Conservation (phyloP, 2,113 vertebrate genomes). For the Thryonomys swinderianus region DNA sequence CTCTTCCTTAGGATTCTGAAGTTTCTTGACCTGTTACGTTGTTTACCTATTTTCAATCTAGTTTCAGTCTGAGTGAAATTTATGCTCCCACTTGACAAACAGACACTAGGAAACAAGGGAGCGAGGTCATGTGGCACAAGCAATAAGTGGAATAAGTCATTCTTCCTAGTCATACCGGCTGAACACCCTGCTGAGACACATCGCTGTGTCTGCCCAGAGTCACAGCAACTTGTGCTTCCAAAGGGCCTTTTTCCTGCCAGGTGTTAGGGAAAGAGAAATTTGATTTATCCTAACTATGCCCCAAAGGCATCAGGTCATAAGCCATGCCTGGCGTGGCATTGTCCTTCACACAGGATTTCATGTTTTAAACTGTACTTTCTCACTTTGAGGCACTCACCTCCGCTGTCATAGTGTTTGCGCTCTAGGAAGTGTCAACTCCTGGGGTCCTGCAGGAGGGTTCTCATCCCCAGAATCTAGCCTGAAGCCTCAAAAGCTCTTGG, state of each 20-base stretch:
- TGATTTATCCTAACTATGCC: neutral
- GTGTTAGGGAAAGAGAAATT: conserved; percentile 1
- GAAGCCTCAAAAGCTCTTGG: neutral
- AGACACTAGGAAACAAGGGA: neutral
- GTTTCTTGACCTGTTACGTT: neutral
- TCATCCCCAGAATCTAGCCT: neutral
- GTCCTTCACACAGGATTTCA: neutral
- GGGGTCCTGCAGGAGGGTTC: neutral
- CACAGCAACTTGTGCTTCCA: neutral
- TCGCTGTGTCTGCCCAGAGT: neutral
- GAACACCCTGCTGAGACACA: neutral
- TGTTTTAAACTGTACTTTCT: neutral
- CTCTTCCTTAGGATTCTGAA: neutral
- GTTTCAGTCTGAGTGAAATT: neutral
- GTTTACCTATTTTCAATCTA: neutral
- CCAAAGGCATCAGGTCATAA: neutral
- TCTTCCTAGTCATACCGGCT: neutral
- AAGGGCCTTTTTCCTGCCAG: neutral
- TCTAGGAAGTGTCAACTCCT: neutral
- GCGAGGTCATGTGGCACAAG: neutral
- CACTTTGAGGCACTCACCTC: neutral
- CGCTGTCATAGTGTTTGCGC: neutral
- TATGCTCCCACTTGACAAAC: neutral
- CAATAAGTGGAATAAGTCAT: neutral
- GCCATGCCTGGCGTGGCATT: neutral